Conservation (phyloP, 2,888 invertebrate genomes). For the Dastarcus helophoroides region DNA sequence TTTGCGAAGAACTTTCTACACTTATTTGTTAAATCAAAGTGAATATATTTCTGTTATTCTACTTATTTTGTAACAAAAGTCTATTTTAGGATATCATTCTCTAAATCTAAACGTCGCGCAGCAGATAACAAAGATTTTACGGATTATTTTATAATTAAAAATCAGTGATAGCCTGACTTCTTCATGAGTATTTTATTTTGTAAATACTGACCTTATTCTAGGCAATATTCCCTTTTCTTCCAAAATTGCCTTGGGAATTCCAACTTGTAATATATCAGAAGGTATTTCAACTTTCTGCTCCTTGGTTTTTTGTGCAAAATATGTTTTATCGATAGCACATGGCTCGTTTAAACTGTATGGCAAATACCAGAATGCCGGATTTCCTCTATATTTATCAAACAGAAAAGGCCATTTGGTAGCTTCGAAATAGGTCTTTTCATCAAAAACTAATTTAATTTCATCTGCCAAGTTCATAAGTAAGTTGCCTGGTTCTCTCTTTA, state of each 20-base stretch:
- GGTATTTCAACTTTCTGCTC: slow-evolving; percentile 25
- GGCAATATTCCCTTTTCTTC: slow-evolving; percentile 24
- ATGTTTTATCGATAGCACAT: slow-evolving; percentile 14
- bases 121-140: too few species aligned
- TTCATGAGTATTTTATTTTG: not conserved
- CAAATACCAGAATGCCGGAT: slow-evolving; percentile 30
- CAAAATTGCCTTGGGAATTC: slow-evolving; percentile 22
- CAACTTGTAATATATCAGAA: slow-evolving; percentile 23
- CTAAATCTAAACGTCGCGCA: slow-evolving; percentile 10
- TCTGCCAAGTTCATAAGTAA: slow-evolving; percentile 26
- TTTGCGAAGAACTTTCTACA: too few species aligned
- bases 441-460: slow-evolving; percentile 20
- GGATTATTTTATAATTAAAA: slow-evolving; percentile 1
- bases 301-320: slow-evolving; percentile 22
- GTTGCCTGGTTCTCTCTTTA: slow-evolving; percentile 20
- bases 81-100: too few species aligned
- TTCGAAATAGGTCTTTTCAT: slow-evolving; percentile 24
- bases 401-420: slow-evolving; percentile 25
- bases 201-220: slow-evolving; percentile 19
- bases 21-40: too few species aligned
- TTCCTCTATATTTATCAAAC: slow-evolving; percentile 30
- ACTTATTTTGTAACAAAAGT: too few species aligned
- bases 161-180: not conserved
- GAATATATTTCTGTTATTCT: too few species aligned
- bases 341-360: slow-evolving; percentile 20